These are phyloP conservation scores for Metacarcinus magister DNA, from an alignment of 2,888 invertebrate genomes.

Conservation along the genomic window DNA sequence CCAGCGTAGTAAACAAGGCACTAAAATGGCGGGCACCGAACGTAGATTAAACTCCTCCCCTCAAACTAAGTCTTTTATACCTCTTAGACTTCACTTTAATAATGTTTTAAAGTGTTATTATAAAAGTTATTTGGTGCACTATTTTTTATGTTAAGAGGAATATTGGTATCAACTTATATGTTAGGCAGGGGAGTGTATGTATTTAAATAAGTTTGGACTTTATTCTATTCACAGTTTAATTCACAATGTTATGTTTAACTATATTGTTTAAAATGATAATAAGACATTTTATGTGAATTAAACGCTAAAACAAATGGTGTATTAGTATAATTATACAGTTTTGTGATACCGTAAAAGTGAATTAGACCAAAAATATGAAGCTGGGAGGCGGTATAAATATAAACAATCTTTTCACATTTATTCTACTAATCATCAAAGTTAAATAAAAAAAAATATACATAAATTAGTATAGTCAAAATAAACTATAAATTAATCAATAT, in stretches of 20 bases:
- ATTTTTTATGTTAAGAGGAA: not conserved
- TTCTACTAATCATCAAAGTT: too few relatives aligned
- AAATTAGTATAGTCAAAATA: too few relatives aligned
- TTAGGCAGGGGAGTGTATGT: too few relatives aligned
- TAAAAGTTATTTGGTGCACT: not conserved
- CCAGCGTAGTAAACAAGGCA: not conserved
- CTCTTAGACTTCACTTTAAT: not conserved
- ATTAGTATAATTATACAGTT: not conserved
- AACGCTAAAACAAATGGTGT: not conserved
- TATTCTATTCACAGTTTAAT: not conserved
- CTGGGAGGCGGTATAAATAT: not conserved
- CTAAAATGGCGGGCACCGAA: slow-evolving; percentile 16
- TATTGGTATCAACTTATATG: too few relatives aligned
- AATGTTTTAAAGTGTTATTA: too few relatives aligned
- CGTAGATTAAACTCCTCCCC: not conserved
- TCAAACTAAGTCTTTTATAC: not conserved
- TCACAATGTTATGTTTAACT: not conserved
- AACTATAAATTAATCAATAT: too few relatives aligned
- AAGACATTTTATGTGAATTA: not conserved
- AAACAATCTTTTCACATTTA: too few relatives aligned
- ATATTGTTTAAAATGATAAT: not conserved
- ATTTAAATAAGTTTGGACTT: not conserved
- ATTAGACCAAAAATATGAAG: slow-evolving; percentile 54
- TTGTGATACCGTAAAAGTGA: slow-evolving; percentile 57
- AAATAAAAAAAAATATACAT: too few relatives aligned